phyloP scores from a whole-genome alignment of 2,113 vertebrate species.

The Malurus alboscapulatus region DNA sequence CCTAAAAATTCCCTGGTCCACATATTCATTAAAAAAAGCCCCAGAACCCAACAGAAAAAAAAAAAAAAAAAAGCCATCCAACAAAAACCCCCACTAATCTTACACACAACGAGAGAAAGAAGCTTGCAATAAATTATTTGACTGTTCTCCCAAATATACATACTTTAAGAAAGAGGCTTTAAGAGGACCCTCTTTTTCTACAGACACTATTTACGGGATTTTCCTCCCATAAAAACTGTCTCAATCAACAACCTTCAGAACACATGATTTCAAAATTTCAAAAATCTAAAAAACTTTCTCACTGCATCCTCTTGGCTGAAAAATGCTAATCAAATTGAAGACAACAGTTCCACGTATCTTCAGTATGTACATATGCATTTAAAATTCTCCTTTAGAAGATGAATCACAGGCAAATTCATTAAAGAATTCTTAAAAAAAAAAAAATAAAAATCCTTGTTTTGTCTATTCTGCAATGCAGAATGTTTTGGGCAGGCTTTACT shows the following conservation, averaged over 20 bases:
- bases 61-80: background rate
- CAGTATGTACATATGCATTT: background rate
- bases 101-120: background rate
- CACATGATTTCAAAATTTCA: background rate
- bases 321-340: background rate
- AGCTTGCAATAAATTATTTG: background rate
- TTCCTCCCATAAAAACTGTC: background rate
- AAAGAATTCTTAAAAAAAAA: background rate
- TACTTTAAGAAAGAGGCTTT: background rate
- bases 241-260: background rate
- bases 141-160: background rate
- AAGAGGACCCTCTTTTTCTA: background rate
- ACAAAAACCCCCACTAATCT: background rate
- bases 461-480: background rate
- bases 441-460: background rate
- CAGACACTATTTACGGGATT: background rate
- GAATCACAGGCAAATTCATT: background rate
- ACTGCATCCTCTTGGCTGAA: background rate
- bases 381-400: background rate
- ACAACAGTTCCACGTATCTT: background rate
- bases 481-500: background rate
- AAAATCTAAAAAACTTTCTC: background rate
- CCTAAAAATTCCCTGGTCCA: rapidly evolving
- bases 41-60: background rate
- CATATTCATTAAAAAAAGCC: rapidly evolving